Conservation (phyloP, 2,888 invertebrate species). For the Diarsia rubi region DNA sequence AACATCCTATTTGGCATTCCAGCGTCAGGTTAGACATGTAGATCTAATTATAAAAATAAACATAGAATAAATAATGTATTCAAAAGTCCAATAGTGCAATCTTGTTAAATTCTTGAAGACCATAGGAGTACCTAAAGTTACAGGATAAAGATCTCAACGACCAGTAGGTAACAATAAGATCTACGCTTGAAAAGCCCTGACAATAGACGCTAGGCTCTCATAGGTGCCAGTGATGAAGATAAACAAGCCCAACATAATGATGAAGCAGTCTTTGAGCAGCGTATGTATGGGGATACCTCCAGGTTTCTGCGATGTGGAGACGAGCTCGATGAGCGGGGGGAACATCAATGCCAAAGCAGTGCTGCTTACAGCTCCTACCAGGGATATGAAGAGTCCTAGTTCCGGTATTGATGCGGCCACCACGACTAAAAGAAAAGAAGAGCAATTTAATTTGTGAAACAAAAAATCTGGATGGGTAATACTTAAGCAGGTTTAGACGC, state of each 20-base stretch:
- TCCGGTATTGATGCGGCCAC: slow-evolving; percentile 97
- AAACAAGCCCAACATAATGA: slow-evolving; percentile 93
- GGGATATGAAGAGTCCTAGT: slow-evolving; percentile 96
- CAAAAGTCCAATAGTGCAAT: neutral
- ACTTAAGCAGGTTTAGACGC: neutral
- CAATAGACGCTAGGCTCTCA: slow-evolving; percentile 93
- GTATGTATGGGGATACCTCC: slow-evolving; percentile 86
- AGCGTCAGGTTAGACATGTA: neutral
- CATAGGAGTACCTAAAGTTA: neutral
- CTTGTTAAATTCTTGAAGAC: neutral
- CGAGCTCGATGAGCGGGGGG: slow-evolving; percentile 96
- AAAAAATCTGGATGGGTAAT: neutral
- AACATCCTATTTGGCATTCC: slow-evolving; percentile 18
- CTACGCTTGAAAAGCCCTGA: slow-evolving; percentile 82
- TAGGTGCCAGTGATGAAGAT: slow-evolving; percentile 95
- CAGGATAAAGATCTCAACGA: neutral
- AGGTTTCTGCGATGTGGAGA: slow-evolving; percentile 92
- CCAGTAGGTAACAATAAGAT: neutral
- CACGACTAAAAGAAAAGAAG: slow-evolving; percentile 91
- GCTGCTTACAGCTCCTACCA: slow-evolving; percentile 97
- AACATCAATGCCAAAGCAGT: slow-evolving; percentile 96
- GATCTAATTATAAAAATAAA: slow-evolving; percentile 12
- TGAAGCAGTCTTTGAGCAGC: slow-evolving; percentile 91
- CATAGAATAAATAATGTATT: slow-evolving; percentile 14
- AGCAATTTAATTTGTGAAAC: neutral